These are phyloP conservation scores for Rhagologus leucostigma DNA, from an alignment of 2,113 vertebrate genomes.

Conservation along the genomic window DNA sequence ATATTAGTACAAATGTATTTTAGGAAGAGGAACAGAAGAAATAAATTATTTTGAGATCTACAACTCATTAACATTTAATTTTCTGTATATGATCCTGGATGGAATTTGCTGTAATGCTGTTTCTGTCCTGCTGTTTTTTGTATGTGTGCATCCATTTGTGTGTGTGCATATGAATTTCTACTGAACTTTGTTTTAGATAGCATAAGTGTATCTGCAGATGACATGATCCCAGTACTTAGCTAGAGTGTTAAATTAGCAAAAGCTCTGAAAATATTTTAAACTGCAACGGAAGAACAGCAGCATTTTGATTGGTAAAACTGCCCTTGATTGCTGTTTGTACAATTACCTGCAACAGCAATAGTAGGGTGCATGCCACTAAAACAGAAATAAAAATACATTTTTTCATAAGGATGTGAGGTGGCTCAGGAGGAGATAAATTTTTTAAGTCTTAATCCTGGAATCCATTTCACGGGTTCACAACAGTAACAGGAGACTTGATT, in stretches of 20 bases:
- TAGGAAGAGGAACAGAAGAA: background rate
- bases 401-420: background rate
- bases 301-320: background rate
- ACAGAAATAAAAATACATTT: background rate
- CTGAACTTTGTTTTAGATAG: background rate
- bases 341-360: background rate
- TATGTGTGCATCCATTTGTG: rapidly evolving
- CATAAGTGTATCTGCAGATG: background rate
- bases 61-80: background rate
- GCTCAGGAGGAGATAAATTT: background rate
- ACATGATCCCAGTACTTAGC: background rate
- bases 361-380: background rate
- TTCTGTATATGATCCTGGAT: background rate
- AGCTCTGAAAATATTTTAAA: background rate
- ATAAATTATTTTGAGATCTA: background rate
- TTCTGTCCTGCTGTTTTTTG: background rate
- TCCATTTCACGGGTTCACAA: background rate
- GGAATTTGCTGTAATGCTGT: background rate
- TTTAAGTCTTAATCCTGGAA: background rate
- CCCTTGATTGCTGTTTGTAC: background rate
- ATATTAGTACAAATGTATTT: background rate
- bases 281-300: background rate
- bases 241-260: background rate
- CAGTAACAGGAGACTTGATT: background rate
- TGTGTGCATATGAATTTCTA: background rate